Conservation (phyloP, 37 sponge, comb jelly and placozoan species). For the Aphrocallistes beatrix region DNA sequence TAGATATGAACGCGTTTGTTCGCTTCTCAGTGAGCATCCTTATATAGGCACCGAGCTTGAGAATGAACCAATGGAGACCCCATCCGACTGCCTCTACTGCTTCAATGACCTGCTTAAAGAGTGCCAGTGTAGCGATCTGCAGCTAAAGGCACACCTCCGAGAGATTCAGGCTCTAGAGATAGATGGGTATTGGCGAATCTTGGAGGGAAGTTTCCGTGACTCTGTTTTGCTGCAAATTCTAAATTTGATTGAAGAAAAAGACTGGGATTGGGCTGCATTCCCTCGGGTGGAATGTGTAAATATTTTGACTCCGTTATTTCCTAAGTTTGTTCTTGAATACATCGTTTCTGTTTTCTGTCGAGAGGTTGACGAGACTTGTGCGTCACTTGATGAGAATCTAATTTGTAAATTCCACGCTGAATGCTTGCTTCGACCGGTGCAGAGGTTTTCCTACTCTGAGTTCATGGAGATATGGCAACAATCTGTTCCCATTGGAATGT, state of each 20-base stretch:
- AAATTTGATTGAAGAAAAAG: not conserved
- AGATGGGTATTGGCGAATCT: not conserved
- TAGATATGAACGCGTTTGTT: not conserved
- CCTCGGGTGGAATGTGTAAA: not conserved
- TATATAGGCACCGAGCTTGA: not conserved
- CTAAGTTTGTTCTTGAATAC: not conserved
- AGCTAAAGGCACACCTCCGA: not conserved
- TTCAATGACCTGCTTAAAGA: not conserved
- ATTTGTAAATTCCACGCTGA: not conserved
- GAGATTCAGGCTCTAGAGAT: not conserved
- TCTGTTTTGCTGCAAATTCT: not conserved
- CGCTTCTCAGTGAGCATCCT: not conserved
- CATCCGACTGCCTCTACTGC: not conserved
- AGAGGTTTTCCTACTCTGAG: not conserved
- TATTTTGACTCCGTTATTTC: not conserved
- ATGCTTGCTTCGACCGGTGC: not conserved
- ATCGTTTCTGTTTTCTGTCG: not conserved
- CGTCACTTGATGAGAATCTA: not conserved
- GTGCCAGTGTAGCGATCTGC: not conserved
- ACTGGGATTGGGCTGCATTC: not conserved
- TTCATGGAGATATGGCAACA: conserved; percentile 12
- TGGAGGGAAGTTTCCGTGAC: not conserved
- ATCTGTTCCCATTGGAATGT: not conserved
- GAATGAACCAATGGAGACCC: too few species aligned
- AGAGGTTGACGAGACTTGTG: not conserved